A percentile compares a stretch with the other conserved stretches of the same genome.
Evolutionary conservation across 2,888 invertebrate species (phyloP).

Genomic region (Emmelina monodactyla): DNA sequence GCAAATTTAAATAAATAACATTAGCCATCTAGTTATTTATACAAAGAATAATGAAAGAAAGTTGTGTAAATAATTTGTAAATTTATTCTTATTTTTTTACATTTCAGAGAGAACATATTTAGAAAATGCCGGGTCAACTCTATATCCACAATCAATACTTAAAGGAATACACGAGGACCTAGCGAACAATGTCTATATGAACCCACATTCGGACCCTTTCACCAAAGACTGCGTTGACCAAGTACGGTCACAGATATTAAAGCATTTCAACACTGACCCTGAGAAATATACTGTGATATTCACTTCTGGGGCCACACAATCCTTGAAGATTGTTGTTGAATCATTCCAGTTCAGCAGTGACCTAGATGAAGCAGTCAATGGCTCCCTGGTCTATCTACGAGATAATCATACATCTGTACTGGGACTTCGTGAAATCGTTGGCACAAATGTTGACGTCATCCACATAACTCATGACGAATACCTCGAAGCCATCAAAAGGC

Average conservation of each 20-base stretch:
- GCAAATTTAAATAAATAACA: no score
- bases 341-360: constrained; percentile 70
- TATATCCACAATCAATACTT: constrained; percentile 82
- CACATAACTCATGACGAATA: constrained; percentile 69
- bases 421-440: constrained; percentile 84
- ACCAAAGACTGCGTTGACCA: constrained; percentile 88
- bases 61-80: no score
- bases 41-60: no score
- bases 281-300: constrained; percentile 89
- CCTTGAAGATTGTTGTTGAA: constrained; percentile 85
- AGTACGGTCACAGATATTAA: constrained; percentile 82
- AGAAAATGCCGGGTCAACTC: constrained; percentile 88
- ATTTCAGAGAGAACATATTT: constrained; percentile 78
- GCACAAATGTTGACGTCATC: constrained; percentile 59
- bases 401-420: constrained; percentile 97
- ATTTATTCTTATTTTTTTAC: neutral
- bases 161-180: constrained; percentile 71
- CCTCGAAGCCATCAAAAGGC: constrained; percentile 31
- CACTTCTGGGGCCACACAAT: constrained; percentile 92
- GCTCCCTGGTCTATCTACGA: constrained; percentile 79
- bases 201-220: constrained; percentile 88
- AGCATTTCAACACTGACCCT: constrained; percentile 81
- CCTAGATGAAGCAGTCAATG: constrained; percentile 34
- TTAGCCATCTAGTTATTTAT: no score
- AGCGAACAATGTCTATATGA: constrained; percentile 78